Percentiles rank a stretch among this genome's conserved stretches.
Evolutionary conservation across 2,113 vertebrate genomes (phyloP).

Genomic region (Alethe diademata): DNA sequence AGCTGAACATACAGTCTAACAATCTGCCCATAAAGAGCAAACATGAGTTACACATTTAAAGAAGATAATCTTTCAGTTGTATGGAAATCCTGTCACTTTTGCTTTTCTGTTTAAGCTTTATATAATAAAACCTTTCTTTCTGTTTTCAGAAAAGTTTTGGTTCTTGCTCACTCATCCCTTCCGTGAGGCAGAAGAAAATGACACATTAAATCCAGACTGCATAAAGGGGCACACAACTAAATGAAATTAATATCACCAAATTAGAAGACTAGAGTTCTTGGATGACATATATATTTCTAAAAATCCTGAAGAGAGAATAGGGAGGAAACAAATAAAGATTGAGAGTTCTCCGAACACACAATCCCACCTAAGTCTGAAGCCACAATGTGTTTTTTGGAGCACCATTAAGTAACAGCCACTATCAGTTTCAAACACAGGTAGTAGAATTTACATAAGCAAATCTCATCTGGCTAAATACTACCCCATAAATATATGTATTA

Average conservation of each 20-base stretch:
- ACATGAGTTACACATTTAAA: constrained; percentile 64
- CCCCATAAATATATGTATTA: neutral
- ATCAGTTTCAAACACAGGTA: constrained; percentile 12
- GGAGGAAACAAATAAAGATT: neutral
- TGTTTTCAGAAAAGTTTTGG: neutral
- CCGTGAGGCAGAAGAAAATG: neutral
- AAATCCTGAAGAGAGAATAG: neutral
- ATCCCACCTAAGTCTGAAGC: neutral
- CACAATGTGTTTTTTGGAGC: neutral
- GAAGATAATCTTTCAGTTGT: constrained; percentile 56
- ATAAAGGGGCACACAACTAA: neutral
- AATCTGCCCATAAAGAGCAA: constrained; percentile 58
- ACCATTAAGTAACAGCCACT: neutral
- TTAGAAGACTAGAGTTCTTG: neutral
- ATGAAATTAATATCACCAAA: neutral
- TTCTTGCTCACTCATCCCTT: neutral
- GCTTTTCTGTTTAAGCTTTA: constrained; percentile 56
- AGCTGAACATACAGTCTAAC: constrained; percentile 35
- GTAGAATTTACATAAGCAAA: constrained; percentile 13
- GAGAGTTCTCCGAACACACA: neutral
- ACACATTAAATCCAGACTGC: neutral
- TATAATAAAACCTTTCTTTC: constrained; percentile 1
- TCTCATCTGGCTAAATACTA: neutral
- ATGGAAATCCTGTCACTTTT: constrained; percentile 63
- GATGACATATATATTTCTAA: neutral